Percentiles rank a stretch among this genome's conserved stretches.
Conservation (phyloP, 2,888 invertebrate species). For the Cephus sareptanus region DNA sequence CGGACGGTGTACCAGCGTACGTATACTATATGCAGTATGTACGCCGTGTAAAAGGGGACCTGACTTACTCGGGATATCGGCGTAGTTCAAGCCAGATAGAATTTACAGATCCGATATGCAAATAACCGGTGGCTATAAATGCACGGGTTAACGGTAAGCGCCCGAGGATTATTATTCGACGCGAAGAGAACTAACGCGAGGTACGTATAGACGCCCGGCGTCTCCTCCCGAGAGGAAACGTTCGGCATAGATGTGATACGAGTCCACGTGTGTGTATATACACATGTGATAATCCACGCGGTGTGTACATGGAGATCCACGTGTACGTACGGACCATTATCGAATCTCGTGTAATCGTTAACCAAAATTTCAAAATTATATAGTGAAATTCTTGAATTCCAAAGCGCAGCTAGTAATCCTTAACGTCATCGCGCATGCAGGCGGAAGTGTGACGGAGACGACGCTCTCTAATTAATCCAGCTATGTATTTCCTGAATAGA, state of each 20-base stretch:
- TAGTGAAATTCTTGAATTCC: neutral
- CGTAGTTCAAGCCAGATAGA: conserved; percentile 33
- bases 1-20: neutral
- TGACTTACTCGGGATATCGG: conserved; percentile 10
- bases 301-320: too few species aligned
- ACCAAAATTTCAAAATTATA: neutral
- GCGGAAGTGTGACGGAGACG: neutral
- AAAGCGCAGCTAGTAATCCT: neutral
- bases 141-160: conserved; percentile 55
- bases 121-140: conserved; percentile 52
- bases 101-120: conserved; percentile 59
- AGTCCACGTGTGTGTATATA: too few species aligned
- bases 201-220: neutral
- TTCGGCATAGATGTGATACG: neutral
- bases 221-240: neutral
- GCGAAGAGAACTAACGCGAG: conserved; percentile 24
- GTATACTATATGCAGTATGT: neutral
- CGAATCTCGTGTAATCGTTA: neutral
- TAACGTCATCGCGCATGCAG: too few species aligned
- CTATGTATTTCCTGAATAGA: neutral
- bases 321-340: neutral
- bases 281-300: too few species aligned
- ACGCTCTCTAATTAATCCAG: neutral
- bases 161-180: conserved; percentile 52
- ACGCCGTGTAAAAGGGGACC: conserved; percentile 20